These are phyloP conservation scores for Tetrapedia diversipes DNA, from an alignment of 2,888 invertebrate genomes.

Conservation along the genomic window DNA sequence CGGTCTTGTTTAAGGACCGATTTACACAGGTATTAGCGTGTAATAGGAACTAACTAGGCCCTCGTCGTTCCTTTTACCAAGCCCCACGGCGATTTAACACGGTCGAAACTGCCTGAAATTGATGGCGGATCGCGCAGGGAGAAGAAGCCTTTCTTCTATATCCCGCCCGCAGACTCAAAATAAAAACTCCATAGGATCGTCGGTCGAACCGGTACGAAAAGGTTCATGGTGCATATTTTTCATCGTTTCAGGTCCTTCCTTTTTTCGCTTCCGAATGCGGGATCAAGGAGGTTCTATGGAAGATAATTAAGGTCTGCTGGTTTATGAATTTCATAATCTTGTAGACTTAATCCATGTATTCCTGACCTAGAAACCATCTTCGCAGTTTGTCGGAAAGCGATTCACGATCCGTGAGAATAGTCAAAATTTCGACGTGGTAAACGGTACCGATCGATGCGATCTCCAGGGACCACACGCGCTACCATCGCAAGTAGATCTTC, in stretches of 20 bases:
- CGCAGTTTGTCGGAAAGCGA: too few species aligned
- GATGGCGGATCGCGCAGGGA: conserved; percentile 28
- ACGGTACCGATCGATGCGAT: background rate
- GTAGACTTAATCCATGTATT: too few species aligned
- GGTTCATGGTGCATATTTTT: background rate
- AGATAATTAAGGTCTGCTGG: too few species aligned
- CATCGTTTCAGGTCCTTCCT: background rate
- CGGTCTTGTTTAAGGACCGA: conserved; percentile 60
- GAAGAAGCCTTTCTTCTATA: conserved; percentile 8
- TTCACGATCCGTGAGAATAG: background rate
- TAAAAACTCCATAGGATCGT: background rate
- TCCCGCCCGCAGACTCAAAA: conserved; percentile 8
- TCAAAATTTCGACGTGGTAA: conserved; percentile 4
- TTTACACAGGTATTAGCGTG: conserved; percentile 68
- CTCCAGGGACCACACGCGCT: background rate
- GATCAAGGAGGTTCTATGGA: background rate
- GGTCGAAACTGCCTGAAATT: conserved; percentile 39
- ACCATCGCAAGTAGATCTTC: background rate
- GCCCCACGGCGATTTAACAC: conserved; percentile 43
- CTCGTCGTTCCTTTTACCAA: conserved; percentile 38
- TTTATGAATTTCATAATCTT: background rate
- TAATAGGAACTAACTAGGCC: conserved; percentile 56
- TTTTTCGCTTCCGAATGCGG: too few species aligned
- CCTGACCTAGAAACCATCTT: too few species aligned
- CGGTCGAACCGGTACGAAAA: background rate